Evolutionary conservation across 2,113 vertebrate genomes (phyloP).

Genomic region (Leptobrachium ailaonicum): DNA sequence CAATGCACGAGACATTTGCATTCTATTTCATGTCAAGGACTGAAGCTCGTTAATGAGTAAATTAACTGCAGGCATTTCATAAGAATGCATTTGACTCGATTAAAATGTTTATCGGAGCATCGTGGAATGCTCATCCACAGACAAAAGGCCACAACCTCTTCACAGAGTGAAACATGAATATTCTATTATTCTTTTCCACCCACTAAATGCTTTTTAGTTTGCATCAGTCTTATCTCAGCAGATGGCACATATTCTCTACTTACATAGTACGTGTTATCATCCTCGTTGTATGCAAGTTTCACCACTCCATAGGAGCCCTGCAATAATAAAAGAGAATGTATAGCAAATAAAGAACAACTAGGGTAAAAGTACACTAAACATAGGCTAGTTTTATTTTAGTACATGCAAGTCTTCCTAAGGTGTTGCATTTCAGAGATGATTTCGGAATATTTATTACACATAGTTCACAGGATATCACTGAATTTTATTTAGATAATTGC

Average conservation of each 20-base stretch:
- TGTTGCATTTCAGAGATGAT: too few relatives aligned
- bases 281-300: conserved; percentile 97
- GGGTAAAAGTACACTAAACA: too few relatives aligned
- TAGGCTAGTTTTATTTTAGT: too few relatives aligned
- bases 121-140: background rate
- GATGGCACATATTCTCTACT: conserved; percentile 60
- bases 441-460: too few relatives aligned
- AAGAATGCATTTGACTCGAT: background rate
- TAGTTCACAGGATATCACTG: too few relatives aligned
- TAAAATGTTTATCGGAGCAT: background rate
- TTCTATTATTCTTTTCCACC: background rate
- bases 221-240: background rate
- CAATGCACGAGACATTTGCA: background rate
- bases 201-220: background rate
- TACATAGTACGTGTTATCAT: conserved; percentile 97
- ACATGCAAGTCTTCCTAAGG: too few relatives aligned
- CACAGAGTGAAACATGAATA: background rate
- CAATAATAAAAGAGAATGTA: conserved; percentile 8
- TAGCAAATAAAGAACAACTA: background rate
- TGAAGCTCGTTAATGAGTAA: background rate
- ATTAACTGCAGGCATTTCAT: background rate
- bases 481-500: too few relatives aligned
- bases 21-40: background rate
- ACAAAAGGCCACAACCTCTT: background rate
- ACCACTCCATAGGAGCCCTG: conserved; percentile 98